These are phyloP conservation scores for Brachyopa scutellaris DNA, from an alignment of 2,888 invertebrate species.

Conservation along the genomic window DNA sequence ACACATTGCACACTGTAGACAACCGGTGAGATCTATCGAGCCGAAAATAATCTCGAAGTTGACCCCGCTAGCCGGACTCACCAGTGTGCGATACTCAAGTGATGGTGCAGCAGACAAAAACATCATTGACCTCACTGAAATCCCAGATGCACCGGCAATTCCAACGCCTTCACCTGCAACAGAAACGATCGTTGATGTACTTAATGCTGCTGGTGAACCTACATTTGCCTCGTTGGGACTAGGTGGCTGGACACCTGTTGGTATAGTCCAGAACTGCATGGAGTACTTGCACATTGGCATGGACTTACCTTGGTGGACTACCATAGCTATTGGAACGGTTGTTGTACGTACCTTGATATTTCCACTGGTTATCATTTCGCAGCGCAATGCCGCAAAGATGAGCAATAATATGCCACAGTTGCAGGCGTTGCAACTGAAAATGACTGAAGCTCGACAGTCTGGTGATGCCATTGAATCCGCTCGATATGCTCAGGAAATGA, in stretches of 20 bases:
- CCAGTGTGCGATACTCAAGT: constrained; percentile 76
- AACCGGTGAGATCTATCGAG: constrained; percentile 26
- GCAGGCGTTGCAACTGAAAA: constrained; percentile 90
- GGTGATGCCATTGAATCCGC: constrained; percentile 92
- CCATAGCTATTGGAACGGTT: constrained; percentile 91
- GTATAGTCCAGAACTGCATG: constrained; percentile 90
- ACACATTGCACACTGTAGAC: constrained; percentile 73
- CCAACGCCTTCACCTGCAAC: constrained; percentile 65
- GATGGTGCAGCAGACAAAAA: constrained; percentile 71
- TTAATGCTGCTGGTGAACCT: constrained; percentile 85
- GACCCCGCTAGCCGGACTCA: constrained; percentile 49
- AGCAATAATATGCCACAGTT: constrained; percentile 93
- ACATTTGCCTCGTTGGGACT: constrained; percentile 91
- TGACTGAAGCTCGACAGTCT: constrained; percentile 92
- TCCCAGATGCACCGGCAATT: constrained; percentile 78
- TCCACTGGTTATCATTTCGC: constrained; percentile 92
- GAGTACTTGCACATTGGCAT: constrained; percentile 91
- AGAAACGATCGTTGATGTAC: constrained; percentile 61
- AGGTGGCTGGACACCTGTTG: constrained; percentile 91
- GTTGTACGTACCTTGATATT: constrained; percentile 89
- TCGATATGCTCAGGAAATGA: constrained; percentile 89
- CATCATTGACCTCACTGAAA: constrained; percentile 75
- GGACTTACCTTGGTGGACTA: constrained; percentile 96
- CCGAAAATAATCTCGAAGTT: constrained; percentile 31
- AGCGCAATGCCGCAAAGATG: constrained; percentile 91